Evolutionary conservation across 2,113 vertebrate genomes (phyloP).

Genomic region (Corythornis vintsioides): DNA sequence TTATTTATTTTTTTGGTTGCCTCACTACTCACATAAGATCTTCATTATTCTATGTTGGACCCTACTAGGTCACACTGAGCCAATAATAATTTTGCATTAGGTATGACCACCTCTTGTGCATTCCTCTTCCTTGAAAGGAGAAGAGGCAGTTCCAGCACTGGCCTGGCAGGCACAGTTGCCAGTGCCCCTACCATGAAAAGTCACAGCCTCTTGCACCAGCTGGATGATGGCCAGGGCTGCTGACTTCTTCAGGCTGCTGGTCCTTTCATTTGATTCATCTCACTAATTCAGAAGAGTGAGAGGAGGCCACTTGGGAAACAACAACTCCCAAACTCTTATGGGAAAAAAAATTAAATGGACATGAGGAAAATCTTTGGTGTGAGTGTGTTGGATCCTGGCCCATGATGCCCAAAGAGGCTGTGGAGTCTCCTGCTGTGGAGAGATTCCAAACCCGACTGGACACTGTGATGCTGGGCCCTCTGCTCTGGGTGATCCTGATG

Average conservation of each 20-base stretch:
- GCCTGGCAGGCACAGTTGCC: background rate
- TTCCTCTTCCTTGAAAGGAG: background rate
- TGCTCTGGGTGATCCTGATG: too few relatives aligned
- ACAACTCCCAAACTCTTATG: background rate
- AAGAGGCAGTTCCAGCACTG: background rate
- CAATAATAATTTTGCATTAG: background rate
- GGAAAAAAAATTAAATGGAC: background rate
- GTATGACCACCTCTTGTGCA: fast-evolving
- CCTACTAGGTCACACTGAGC: fast-evolving
- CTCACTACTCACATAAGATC: background rate
- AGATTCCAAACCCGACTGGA: background rate
- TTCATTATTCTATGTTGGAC: background rate
- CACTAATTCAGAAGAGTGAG: background rate
- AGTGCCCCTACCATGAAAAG: fast-evolving
- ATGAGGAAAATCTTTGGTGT: background rate
- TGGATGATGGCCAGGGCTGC: background rate
- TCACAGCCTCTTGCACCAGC: background rate
- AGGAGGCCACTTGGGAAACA: background rate
- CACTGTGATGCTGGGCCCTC: background rate
- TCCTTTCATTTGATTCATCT: background rate
- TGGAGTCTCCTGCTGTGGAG: background rate
- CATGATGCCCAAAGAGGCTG: background rate
- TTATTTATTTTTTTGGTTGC: background rate
- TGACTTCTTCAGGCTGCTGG: background rate
- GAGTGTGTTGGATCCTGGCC: background rate